Evolutionary conservation across 2,113 vertebrate species (phyloP).

Genomic region (Lagopus muta): DNA sequence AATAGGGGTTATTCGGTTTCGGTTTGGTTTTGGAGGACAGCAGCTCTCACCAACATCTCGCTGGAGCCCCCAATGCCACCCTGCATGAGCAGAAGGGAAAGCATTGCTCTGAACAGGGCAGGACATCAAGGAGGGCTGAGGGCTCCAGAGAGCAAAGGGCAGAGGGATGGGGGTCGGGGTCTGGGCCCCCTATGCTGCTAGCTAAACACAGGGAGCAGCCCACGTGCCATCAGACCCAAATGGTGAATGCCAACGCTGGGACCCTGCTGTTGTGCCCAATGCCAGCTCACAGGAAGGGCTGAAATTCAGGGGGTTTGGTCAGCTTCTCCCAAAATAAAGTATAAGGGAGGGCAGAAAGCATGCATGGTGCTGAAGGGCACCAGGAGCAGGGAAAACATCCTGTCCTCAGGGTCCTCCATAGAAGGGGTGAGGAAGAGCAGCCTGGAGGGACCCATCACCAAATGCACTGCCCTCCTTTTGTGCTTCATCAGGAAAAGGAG

Average conservation of each 20-base stretch:
- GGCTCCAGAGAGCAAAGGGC: accelerated
- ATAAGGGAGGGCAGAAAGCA: not conserved
- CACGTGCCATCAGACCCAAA: accelerated
- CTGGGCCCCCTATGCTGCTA: not conserved
- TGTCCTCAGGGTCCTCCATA: not conserved
- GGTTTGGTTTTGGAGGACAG: not conserved
- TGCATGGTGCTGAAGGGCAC: accelerated
- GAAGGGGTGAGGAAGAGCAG: too few relatives aligned
- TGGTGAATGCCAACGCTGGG: not conserved
- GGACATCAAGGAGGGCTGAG: not conserved
- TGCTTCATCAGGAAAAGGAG: not conserved
- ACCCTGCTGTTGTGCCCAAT: not conserved
- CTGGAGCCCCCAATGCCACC: not conserved
- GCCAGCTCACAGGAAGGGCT: not conserved
- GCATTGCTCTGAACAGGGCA: too few relatives aligned
- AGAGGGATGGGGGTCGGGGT: not conserved
- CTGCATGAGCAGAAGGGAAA: not conserved
- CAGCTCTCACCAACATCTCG: not conserved
- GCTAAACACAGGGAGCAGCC: not conserved
- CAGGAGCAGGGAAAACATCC: not conserved
- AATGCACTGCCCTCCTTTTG: too few relatives aligned
- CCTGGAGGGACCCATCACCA: not conserved
- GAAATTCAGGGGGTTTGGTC: not conserved
- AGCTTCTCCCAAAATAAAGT: accelerated
- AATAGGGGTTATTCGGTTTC: not conserved